Evolutionary conservation across 2,888 invertebrate species (phyloP).

Genomic region (Neoaliturus tenellus): DNA sequence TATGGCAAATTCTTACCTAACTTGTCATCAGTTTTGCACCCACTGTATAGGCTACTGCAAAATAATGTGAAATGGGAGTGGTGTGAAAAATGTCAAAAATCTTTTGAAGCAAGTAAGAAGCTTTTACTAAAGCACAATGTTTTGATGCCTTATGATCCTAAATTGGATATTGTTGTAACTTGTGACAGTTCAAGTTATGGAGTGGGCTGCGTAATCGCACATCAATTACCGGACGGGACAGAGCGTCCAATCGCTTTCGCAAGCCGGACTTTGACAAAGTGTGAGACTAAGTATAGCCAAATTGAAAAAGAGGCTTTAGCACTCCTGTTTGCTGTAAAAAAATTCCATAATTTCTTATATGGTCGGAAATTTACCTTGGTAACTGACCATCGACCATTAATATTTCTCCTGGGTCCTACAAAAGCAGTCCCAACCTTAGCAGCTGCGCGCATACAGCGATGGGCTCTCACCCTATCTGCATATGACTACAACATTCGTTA

Average conservation of each 20-base stretch:
- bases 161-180: slow-evolving; percentile 42
- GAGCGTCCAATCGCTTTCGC: slow-evolving; percentile 45
- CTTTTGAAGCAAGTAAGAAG: background rate
- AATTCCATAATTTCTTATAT: slow-evolving; percentile 56
- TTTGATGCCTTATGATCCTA: slow-evolving; percentile 37
- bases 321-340: slow-evolving; percentile 42
- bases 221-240: slow-evolving; percentile 41
- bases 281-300: slow-evolving; percentile 48
- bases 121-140: slow-evolving; percentile 18
- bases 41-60: background rate
- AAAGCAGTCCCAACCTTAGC: slow-evolving; percentile 7
- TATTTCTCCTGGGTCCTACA: background rate
- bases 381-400: background rate
- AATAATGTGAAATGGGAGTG: slow-evolving; percentile 17
- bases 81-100: slow-evolving; percentile 2
- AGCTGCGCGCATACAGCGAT: background rate
- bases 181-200: slow-evolving; percentile 47
- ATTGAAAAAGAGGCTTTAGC: slow-evolving; percentile 57
- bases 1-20: slow-evolving; percentile 22
- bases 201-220: slow-evolving; percentile 35
- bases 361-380: slow-evolving; percentile 35
- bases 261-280: slow-evolving; percentile 36
- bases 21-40: background rate
- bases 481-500: background rate
- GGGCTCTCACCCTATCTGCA: slow-evolving; percentile 1